Conservation (phyloP, 37 sponge, comb jelly and placozoan species). For the Chondrilla cf. caribensis region DNA sequence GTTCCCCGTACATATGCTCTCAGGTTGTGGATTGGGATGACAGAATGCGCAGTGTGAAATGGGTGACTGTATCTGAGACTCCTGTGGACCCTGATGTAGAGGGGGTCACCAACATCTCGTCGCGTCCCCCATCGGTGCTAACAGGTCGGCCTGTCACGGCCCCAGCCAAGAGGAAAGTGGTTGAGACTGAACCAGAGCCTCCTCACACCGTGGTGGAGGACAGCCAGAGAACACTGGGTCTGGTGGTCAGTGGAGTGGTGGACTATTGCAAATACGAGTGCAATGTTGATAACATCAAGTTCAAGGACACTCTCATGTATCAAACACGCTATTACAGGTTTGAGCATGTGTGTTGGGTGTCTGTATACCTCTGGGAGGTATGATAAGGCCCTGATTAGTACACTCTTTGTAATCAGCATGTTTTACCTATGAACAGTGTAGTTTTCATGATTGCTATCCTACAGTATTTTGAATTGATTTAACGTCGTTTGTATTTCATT, state of each 20-base stretch:
- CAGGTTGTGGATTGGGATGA: slow-evolving; percentile 97
- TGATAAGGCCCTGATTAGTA: too few relatives aligned
- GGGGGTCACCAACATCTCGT: neutral
- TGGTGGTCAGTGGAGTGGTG: slow-evolving; percentile 60
- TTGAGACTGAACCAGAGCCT: slow-evolving; percentile 92
- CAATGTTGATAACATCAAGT: slow-evolving; percentile 55
- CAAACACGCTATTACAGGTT: slow-evolving; percentile 83
- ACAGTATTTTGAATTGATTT: too few relatives aligned
- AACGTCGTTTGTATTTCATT: too few relatives aligned
- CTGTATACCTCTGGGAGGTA: too few relatives aligned
- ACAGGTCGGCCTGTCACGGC: slow-evolving; percentile 10
- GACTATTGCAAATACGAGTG: slow-evolving; percentile 75
- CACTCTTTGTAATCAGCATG: too few relatives aligned
- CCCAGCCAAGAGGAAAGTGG: slow-evolving; percentile 46
- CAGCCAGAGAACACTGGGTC: slow-evolving; percentile 60
- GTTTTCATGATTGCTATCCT: too few relatives aligned
- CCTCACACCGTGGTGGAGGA: slow-evolving; percentile 68
- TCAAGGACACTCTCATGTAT: slow-evolving; percentile 92
- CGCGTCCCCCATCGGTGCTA: slow-evolving; percentile 9
- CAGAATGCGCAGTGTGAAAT: slow-evolving; percentile 79
- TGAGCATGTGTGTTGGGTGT: neutral
- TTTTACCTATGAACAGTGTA: too few relatives aligned
- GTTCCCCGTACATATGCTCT: neutral
- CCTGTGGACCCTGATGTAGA: neutral
- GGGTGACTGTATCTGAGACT: slow-evolving; percentile 56